Conservation (phyloP, 2,113 vertebrate species). For the Rhineura floridana region DNA sequence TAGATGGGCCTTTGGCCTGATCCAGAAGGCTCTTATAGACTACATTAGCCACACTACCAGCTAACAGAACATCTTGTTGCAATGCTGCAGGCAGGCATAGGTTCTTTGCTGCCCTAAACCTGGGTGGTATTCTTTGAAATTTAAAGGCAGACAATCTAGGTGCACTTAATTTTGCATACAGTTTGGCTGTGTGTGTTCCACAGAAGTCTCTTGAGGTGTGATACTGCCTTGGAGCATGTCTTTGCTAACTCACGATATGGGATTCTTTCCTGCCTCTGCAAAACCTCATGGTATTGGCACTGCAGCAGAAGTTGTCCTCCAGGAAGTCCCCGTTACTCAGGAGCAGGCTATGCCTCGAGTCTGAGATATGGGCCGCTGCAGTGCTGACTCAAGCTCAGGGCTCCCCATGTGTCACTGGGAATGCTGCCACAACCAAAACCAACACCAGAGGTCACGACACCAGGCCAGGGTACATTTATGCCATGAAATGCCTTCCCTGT, state of each 20-base stretch:
- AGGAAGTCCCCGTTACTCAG: not conserved
- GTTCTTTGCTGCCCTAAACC: not conserved
- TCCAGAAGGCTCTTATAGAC: not conserved
- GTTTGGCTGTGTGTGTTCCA: not conserved
- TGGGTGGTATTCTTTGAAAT: not conserved
- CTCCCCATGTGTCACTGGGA: not conserved
- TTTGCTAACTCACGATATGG: not conserved
- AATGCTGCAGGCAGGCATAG: not conserved
- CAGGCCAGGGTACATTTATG: not conserved
- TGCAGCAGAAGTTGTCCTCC: not conserved
- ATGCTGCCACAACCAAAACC: not conserved
- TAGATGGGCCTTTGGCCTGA: not conserved
- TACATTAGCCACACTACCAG: not conserved
- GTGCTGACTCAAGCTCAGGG: not conserved
- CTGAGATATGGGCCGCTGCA: not conserved
- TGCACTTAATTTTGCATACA: not conserved
- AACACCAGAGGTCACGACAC: not conserved
- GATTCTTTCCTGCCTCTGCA: not conserved
- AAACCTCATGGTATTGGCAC: not conserved
- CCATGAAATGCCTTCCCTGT: not conserved
- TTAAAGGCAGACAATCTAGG: not conserved
- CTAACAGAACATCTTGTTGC: not conserved
- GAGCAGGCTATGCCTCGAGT: not conserved
- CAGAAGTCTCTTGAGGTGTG: not conserved
- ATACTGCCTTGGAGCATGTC: not conserved